A percentile compares a stretch with the other conserved stretches of the same genome.
Evolutionary conservation across 2,888 invertebrate genomes (phyloP).

Genomic region (Ecdyonurus torrentis): DNA sequence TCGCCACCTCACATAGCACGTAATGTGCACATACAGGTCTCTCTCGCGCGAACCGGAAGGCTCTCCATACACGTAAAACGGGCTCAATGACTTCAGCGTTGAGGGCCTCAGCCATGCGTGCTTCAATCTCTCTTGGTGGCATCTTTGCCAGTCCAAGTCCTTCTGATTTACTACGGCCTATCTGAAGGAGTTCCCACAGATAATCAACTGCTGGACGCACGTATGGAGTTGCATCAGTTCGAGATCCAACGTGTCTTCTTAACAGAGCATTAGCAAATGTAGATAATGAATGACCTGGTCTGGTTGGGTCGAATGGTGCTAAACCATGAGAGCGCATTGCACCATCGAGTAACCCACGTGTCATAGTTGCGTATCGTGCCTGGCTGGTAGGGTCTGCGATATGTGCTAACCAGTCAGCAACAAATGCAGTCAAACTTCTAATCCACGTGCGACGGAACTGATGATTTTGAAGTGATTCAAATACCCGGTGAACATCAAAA

Average conservation of each 20-base stretch:
- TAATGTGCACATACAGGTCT: constrained; percentile 60
- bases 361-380: constrained; percentile 36
- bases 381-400: constrained; percentile 60
- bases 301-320: constrained; percentile 46
- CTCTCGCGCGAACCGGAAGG: constrained; percentile 52
- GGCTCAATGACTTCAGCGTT: constrained; percentile 72
- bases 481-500: constrained; percentile 51
- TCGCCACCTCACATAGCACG: constrained; percentile 59
- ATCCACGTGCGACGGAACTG: constrained; percentile 68
- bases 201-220: constrained; percentile 60
- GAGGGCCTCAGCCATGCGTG: constrained; percentile 58
- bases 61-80: constrained; percentile 62
- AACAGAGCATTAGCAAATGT: constrained; percentile 48
- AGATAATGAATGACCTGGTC: constrained; percentile 53
- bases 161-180: constrained; percentile 50
- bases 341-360: not conserved
- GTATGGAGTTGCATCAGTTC: constrained; percentile 53
- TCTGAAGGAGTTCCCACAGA: constrained; percentile 24
- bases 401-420: constrained; percentile 56
- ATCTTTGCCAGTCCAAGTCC: constrained; percentile 44
- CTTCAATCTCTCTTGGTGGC: constrained; percentile 53
- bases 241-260: constrained; percentile 49
- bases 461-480: constrained; percentile 64
- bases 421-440: constrained; percentile 50
- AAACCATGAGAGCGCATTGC: not conserved